A percentile compares a stretch with the other conserved stretches of the same genome.
Conservation (phyloP, 2,797 vertebrate species). For the Aphelocoma californica region DNA sequence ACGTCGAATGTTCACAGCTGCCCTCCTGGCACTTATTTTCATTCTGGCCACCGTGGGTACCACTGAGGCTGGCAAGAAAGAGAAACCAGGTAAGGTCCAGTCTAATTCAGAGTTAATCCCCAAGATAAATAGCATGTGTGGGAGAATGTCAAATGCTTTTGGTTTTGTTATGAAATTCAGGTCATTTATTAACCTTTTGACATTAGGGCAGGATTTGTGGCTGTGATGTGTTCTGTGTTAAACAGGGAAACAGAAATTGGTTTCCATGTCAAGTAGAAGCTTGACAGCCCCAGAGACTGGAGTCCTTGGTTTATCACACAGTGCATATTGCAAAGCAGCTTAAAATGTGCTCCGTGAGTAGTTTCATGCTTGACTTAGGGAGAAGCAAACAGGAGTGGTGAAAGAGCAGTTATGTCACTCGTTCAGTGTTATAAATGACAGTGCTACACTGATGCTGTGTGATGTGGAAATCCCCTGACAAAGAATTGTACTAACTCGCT, state of each 20-base stretch:
- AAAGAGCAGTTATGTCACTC: neutral
- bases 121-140: neutral
- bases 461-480: neutral
- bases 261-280: constrained; percentile 6
- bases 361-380: neutral
- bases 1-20: constrained; percentile 68
- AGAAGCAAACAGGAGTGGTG: neutral
- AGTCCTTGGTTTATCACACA: neutral
- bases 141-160: neutral
- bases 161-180: neutral
- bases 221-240: neutral
- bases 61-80: constrained; percentile 78
- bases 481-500: neutral
- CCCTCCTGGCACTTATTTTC: constrained; percentile 75
- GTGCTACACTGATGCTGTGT: neutral
- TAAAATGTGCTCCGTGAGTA: neutral
- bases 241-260: neutral
- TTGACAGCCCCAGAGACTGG: neutral
- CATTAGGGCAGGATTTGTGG: neutral
- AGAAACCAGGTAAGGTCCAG: constrained; percentile 75
- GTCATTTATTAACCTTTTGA: constrained; percentile 1
- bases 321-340: neutral
- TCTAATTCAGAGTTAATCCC: neutral
- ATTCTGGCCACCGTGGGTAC: constrained; percentile 74
- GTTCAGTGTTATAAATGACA: neutral